Base-by-base conservation (phyloP, 30 jellyfish, hydroid and myxozoan genomes). In the Cassiopea andromeda region DNA sequence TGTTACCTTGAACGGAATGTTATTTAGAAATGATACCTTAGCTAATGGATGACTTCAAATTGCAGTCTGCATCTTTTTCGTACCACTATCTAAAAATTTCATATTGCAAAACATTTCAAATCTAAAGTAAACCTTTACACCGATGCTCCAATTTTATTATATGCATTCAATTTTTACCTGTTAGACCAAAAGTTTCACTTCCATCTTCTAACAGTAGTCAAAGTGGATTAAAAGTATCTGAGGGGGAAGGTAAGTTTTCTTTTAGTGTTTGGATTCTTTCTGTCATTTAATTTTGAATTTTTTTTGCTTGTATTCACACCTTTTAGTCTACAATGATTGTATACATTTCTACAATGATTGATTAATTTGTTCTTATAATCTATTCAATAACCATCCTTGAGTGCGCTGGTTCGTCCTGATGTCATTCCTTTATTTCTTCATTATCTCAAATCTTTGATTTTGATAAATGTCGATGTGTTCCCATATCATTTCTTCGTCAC, bases 211-310 rank as follows among this genome's bases (percentile, higher is more conserved):
- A 48, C 9, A 89, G 44, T 70, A 75, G 54, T n/a, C 83, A 66
- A 46, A 68, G 90, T 61, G 92, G 93, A 8, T 57, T 90, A 16
- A 81, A 85, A 38, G 80, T 82, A 0, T 87, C 91, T 7, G 97
- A 82, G 46, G 97, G 97, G 44, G 89, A 74, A 90, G 92, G 97
- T 90, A 7, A 3, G 73, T 27, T 1, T 6, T 61, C 14, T 8
- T 17, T 61, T 61, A 13, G 14, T 61, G 10, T 61, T 3, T 61
- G 7, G 43, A 61, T 61, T 50, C 64, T 2, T 50, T 5, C 64
- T 50, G 9, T 50, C 64, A 50, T 2, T 50, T 50, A 2, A 9
- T 50, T 9, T 9, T 50, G n/a, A n/a, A n/a, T 50, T 9, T 12
- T 1, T 3, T 2, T 10, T 81, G 59, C 19, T 16, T 9, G 5